Evolutionary conservation across 2,113 vertebrate species (phyloP).

Genomic region (Gambusia affinis): DNA sequence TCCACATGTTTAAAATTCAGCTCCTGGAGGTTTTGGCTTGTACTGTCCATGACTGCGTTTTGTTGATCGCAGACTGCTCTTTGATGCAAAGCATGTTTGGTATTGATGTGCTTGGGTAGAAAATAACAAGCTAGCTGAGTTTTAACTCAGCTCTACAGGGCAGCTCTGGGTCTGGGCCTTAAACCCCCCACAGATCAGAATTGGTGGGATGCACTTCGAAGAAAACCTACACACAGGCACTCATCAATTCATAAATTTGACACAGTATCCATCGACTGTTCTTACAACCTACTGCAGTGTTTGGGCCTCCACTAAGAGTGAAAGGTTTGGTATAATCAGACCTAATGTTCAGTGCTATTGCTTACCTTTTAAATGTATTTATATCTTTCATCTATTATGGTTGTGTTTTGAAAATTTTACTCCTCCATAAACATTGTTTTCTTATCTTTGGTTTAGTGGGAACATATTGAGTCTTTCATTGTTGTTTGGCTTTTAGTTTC

Average conservation of each 20-base stretch:
- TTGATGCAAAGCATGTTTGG: constrained; percentile 31
- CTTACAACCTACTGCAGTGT: neutral
- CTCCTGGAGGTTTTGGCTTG: constrained; percentile 24
- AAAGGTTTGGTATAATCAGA: neutral
- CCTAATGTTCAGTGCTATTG: too few relatives aligned
- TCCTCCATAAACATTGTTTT: neutral
- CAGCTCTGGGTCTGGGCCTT: constrained; percentile 8
- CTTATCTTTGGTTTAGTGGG: too few relatives aligned
- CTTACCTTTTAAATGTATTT: neutral
- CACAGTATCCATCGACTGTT: neutral
- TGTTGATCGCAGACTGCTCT: neutral
- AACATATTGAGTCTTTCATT: too few relatives aligned
- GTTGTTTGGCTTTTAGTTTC: too few relatives aligned
- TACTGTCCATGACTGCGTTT: constrained; percentile 4
- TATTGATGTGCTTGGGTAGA: constrained; percentile 12
- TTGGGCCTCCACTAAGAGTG: neutral
- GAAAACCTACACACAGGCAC: neutral
- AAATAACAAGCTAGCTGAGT: constrained; percentile 25
- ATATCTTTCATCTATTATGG: neutral
- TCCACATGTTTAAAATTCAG: neutral
- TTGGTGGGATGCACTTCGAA: neutral
- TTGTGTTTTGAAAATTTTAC: neutral
- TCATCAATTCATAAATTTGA: neutral
- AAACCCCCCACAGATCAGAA: neutral
- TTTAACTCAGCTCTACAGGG: neutral